Evolutionary conservation across 2,113 vertebrate genomes (phyloP), one percentile per base, ranked within the genome.

Genomic region (Danio rerio): DNA sequence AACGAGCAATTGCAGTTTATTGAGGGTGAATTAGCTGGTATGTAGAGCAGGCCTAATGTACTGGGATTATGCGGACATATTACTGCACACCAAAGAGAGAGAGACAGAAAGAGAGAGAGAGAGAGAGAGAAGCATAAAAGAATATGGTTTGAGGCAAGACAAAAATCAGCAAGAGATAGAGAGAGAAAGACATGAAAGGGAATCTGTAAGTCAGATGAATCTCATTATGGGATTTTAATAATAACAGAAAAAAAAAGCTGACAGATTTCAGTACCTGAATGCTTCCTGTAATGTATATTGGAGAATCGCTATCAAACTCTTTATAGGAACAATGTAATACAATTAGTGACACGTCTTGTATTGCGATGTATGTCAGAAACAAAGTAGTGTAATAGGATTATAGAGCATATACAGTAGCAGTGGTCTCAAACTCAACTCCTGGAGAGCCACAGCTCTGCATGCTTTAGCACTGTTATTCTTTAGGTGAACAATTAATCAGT

Each of bases 1-100:
- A 93, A 89, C 80, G 10, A 40, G 89, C 91, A 91, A 92, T 91
- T 92, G 90, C 58, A 81, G 88, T 88, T 92, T 91, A 93, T 90
- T 91, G 86, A 91, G 91, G 89, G 86, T 66, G 84, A 90, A 93
- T 93, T 90, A 92, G 88, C 88, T 76, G 85, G 89, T 87, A 86
- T 87, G 86, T 89, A 88, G 87, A 90, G 89, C 89, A 90, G 68
- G 79, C 55, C 81, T 84, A 82, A 90, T 87, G 89, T 77, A 81
- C 76, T 80, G 89, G 88, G 89, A 92, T 80, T 84, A 84, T 63
- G 72, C 62, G 66, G 71, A 71, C 72, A 82, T 9, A 84, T 84
- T 76, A 85, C 40, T 70, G 47, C 45, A 78, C 72, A 83, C 63
- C 18, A 49, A 73, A 13, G 76, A 86, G 78, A 63, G 47, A 9